Percentiles rank a stretch among this genome's conserved stretches.
phyloP scores from a whole-genome alignment of 2,888 invertebrate species.

The Aquatica leii region DNA sequence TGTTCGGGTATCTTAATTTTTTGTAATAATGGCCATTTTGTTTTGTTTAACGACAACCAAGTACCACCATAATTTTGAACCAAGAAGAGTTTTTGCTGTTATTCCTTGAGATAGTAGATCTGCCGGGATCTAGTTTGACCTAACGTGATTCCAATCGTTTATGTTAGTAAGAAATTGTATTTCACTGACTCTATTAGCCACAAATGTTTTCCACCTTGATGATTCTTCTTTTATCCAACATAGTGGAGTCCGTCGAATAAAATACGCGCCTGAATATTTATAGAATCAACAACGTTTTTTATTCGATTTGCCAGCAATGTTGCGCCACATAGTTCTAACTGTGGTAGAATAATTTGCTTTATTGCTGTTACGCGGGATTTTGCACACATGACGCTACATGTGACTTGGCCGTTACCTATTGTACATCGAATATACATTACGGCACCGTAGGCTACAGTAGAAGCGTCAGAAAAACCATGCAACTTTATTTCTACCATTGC shows the following conservation, averaged over 20 bases:
- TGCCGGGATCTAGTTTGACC: constrained; percentile 15
- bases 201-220: constrained; percentile 1
- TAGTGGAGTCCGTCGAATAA: constrained; percentile 5
- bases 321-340: constrained; percentile 36
- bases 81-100: no score
- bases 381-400: constrained; percentile 24
- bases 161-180: constrained; percentile 21
- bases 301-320: not conserved
- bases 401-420: no score
- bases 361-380: constrained; percentile 35
- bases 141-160: no score
- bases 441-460: no score
- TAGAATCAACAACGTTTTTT: not conserved
- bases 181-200: constrained; percentile 17
- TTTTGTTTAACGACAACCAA: no score
- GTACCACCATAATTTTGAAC: no score
- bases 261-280: not conserved
- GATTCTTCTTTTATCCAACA: not conserved
- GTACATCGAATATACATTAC: no score
- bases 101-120: constrained; percentile 15
- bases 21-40: no score
- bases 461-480: not conserved
- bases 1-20: no score
- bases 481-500: not conserved
- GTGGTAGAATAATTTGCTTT: constrained; percentile 26